A percentile compares a stretch with the other conserved stretches of the same genome.
Evolutionary conservation across 2,888 invertebrate species (phyloP).

Genomic region (Drosophila quasianomalipes): DNA sequence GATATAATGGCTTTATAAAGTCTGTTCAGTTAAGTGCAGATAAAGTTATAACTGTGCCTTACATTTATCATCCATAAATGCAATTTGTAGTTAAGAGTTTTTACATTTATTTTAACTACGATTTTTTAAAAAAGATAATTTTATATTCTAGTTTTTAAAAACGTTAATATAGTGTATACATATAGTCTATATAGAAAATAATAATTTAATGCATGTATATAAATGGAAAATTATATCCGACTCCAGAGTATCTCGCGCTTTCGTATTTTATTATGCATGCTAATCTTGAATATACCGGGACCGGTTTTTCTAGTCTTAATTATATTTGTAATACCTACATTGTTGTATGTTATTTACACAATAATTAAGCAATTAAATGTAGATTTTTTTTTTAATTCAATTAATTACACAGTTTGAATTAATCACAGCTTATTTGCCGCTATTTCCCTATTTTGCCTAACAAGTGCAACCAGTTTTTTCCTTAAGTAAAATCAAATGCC

Average conservation of each 20-base stretch:
- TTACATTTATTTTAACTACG: neutral
- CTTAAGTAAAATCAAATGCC: neutral
- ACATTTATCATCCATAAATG: neutral
- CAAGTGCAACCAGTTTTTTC: conserved; percentile 20
- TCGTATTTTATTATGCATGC: neutral
- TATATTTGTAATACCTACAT: neutral
- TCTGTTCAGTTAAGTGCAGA: neutral
- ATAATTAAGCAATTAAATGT: neutral
- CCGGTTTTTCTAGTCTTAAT: neutral
- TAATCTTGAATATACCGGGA: neutral
- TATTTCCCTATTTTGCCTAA: neutral
- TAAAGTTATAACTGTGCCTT: neutral
- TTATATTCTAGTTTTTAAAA: neutral
- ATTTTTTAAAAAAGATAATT: neutral
- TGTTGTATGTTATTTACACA: neutral
- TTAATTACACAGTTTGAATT: neutral
- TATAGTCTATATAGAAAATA: neutral
- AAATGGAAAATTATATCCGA: neutral
- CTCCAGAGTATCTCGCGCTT: neutral
- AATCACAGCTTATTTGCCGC: no score
- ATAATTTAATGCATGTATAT: neutral
- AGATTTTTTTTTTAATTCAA: neutral
- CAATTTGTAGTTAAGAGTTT: neutral
- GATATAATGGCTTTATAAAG: neutral
- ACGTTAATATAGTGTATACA: neutral